phyloP scores from a whole-genome alignment of 2,888 invertebrate genomes.

The Lumbricus terrestris region DNA sequence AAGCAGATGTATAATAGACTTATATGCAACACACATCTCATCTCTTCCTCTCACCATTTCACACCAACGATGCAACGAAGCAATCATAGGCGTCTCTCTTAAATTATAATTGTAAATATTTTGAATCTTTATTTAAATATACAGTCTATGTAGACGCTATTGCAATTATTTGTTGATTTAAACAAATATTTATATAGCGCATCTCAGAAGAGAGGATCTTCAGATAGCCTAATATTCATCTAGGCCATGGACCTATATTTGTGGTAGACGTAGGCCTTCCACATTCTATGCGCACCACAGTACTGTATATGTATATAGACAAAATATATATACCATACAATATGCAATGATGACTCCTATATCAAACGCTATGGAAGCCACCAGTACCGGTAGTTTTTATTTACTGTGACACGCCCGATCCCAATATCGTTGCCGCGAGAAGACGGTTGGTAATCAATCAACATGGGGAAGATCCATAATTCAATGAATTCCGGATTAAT shows the following conservation, averaged over 20 bases:
- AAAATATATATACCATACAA: no score
- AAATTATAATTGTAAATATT: not conserved
- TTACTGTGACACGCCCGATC: slow-evolving; percentile 3
- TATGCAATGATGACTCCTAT: not conserved
- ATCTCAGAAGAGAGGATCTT: no score
- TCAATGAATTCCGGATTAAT: not conserved
- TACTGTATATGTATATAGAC: no score
- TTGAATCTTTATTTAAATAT: not conserved
- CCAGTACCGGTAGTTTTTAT: slow-evolving; percentile 3
- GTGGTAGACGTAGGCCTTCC: no score
- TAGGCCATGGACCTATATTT: no score
- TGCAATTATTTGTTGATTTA: not conserved
- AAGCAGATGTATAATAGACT: no score
- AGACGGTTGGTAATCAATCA: not conserved
- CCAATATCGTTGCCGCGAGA: not conserved
- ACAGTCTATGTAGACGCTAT: not conserved
- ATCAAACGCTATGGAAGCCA: not conserved
- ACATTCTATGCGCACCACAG: no score
- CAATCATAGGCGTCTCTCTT: not conserved
- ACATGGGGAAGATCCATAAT: not conserved
- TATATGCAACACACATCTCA: not conserved
- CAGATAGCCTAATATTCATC: no score
- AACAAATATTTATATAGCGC: no score
- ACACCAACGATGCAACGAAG: no score
- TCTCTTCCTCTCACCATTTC: not conserved